Conservation (phyloP, 1,140 invertebrate genomes). For the Chironomus striatipennis region DNA sequence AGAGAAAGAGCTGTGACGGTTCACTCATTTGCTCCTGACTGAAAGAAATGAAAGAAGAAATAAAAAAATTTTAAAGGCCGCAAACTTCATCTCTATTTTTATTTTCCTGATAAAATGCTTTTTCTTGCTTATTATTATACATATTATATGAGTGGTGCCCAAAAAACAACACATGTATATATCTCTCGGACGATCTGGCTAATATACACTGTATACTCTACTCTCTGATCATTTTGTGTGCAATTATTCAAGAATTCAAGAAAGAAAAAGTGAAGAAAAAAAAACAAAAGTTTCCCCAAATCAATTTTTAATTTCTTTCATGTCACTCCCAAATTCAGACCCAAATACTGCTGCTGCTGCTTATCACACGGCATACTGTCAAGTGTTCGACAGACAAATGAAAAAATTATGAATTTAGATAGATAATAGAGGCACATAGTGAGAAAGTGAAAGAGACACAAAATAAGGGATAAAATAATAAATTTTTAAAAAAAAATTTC, state of each 20-base stretch:
- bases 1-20: not conserved
- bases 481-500: not conserved
- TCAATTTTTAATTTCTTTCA: not conserved
- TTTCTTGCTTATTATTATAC: not conserved
- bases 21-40: not conserved
- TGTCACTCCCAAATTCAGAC: not conserved
- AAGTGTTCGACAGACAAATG: too few species aligned
- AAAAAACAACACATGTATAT: not conserved
- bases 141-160: not conserved
- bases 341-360: too few species aligned
- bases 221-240: not conserved
- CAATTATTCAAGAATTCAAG: not conserved
- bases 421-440: too few species aligned
- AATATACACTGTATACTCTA: not conserved
- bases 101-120: conserved; percentile 20
- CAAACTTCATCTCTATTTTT: conserved; percentile 20
- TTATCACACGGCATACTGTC: too few species aligned
- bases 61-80: not conserved
- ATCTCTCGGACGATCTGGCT: not conserved
- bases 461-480: not conserved
- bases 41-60: not conserved
- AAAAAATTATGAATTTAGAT: too few species aligned
- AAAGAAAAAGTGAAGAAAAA: not conserved
- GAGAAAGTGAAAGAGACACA: not conserved
- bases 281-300: too few species aligned